Percentiles rank a stretch among this genome's conserved stretches.
Conservation (phyloP, 2,113 vertebrate genomes). For the Sebastes schlegelii region DNA sequence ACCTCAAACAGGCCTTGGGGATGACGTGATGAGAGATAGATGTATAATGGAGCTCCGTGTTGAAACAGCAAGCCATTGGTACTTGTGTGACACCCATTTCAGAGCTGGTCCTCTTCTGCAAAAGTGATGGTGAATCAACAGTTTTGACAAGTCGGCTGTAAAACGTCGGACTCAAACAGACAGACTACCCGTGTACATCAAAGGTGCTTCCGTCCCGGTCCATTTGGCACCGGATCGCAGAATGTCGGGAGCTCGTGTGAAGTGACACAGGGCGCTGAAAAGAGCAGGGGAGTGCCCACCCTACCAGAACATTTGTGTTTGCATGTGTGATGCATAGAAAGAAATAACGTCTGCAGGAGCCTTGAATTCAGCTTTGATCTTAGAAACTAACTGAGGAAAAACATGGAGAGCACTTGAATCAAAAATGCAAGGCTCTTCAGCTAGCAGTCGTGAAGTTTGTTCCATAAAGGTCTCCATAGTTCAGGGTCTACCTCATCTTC, state of each 20-base stretch:
- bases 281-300: slow-evolving; percentile 44
- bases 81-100: slow-evolving; percentile 80
- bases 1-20: not conserved
- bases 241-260: slow-evolving; percentile 77
- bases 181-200: slow-evolving; percentile 70
- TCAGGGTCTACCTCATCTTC: slow-evolving; percentile 59
- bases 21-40: slow-evolving; percentile 60
- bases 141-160: slow-evolving; percentile 77
- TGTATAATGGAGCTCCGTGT: slow-evolving; percentile 76
- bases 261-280: slow-evolving; percentile 57
- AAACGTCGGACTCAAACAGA: slow-evolving; percentile 69
- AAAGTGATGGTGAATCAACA: slow-evolving; percentile 80
- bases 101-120: slow-evolving; percentile 66
- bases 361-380: slow-evolving; percentile 12
- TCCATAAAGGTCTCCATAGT: slow-evolving; percentile 11
- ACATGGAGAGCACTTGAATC: not conserved
- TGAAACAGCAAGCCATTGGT: slow-evolving; percentile 76
- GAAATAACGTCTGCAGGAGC: not conserved
- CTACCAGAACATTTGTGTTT: slow-evolving; percentile 27
- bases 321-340: not conserved
- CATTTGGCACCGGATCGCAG: slow-evolving; percentile 79
- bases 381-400: not conserved
- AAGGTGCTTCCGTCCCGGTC: slow-evolving; percentile 75
- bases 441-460: not conserved
- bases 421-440: not conserved